Percentiles rank a stretch among this genome's conserved stretches.
Conservation (phyloP, 2,888 invertebrate genomes). For the Dryocosmus kuriphilus region DNA sequence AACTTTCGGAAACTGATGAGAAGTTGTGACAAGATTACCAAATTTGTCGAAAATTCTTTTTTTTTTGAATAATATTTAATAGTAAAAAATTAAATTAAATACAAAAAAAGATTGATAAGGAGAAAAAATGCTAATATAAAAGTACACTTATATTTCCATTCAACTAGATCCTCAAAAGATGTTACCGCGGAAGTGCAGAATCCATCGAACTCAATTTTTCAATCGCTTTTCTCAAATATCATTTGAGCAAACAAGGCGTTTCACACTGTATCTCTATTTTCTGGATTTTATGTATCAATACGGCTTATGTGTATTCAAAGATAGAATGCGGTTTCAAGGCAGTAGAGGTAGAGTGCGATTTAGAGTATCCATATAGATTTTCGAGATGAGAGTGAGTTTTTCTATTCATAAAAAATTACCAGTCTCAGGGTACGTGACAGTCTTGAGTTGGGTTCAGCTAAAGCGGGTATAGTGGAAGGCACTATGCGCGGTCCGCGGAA, state of each 20-base stretch:
- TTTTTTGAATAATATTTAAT: neutral
- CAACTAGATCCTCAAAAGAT: constrained; percentile 3
- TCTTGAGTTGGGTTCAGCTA: constrained; percentile 40
- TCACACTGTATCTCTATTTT: constrained; percentile 22
- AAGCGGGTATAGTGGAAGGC: constrained; percentile 18
- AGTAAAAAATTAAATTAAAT: no score
- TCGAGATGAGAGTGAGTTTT: constrained; percentile 21
- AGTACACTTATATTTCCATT: no score
- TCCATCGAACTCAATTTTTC: constrained; percentile 25
- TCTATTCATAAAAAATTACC: constrained; percentile 45
- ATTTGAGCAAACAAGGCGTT: constrained; percentile 21
- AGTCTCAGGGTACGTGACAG: constrained; percentile 37
- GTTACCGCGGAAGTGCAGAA: constrained; percentile 2
- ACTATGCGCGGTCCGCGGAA: constrained; percentile 47
- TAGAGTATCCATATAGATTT: constrained; percentile 4
- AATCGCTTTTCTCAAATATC: constrained; percentile 35
- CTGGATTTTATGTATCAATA: constrained; percentile 20
- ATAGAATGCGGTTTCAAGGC: constrained; percentile 12
- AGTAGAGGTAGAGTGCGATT: neutral
- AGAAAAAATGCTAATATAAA: no score
- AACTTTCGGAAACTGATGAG: constrained; percentile 33
- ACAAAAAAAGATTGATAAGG: no score
- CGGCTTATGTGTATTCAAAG: constrained; percentile 21
- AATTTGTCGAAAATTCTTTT: neutral
- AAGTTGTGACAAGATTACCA: constrained; percentile 31